These are phyloP conservation scores for Drosophila leontia DNA, from an alignment of 1,140 invertebrate species.

Conservation along the genomic window DNA sequence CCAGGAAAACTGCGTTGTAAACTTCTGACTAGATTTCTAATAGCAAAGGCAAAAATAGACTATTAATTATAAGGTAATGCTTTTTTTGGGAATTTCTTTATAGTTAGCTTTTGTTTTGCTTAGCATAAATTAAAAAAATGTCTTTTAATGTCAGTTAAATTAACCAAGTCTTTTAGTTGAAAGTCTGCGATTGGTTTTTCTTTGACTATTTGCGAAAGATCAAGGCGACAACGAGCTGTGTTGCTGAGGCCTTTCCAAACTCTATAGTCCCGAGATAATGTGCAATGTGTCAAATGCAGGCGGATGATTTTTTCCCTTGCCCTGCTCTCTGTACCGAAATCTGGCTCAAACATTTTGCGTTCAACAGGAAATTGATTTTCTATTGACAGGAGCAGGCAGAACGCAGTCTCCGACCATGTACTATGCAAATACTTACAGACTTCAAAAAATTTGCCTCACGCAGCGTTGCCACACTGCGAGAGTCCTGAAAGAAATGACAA, in stretches of 20 bases:
- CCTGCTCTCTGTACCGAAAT: background rate
- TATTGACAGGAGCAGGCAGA: conserved; percentile 62
- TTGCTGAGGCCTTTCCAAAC: background rate
- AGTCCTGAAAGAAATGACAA: conserved; percentile 56
- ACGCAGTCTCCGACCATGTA: conserved; percentile 25
- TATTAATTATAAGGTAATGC: too few species aligned
- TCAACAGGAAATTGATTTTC: conserved; percentile 81
- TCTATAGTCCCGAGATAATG: conserved; percentile 34
- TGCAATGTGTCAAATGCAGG: conserved; percentile 78
- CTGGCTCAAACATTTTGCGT: conserved; percentile 65
- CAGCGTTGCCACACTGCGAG: conserved; percentile 70
- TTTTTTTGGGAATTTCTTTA: too few species aligned
- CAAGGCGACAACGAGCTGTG: background rate
- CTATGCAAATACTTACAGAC: conserved; percentile 78
- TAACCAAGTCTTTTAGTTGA: background rate
- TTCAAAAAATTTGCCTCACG: conserved; percentile 55
- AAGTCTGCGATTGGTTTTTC: background rate
- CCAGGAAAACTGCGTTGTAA: too few species aligned
- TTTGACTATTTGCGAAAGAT: background rate
- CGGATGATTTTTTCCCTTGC: background rate
- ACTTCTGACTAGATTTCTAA: too few species aligned
- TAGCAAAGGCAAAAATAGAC: too few species aligned
- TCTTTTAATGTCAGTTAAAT: background rate
- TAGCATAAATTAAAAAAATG: background rate
- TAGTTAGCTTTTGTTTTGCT: too few species aligned